phyloP scores from a whole-genome alignment of 37 sponge, comb jelly and placozoan species.

The Agelas oroides region DNA sequence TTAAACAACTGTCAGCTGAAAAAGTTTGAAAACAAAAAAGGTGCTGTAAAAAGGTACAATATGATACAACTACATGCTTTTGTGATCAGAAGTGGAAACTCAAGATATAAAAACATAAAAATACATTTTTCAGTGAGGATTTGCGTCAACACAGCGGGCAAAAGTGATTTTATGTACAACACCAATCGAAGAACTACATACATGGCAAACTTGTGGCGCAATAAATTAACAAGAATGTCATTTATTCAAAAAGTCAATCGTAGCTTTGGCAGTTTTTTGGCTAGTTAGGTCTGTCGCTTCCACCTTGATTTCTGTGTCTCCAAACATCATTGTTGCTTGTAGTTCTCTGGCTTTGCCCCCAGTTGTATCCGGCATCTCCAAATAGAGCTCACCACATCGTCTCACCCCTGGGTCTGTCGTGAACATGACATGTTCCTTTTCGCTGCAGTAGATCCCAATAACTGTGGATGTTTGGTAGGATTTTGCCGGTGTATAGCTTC shows the following conservation, averaged over 20 bases:
- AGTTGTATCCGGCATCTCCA: conserved; percentile 70
- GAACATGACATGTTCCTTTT: conserved; percentile 68
- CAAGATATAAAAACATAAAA: too few species aligned
- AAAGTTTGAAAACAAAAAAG: too few species aligned
- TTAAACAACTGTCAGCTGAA: too few species aligned
- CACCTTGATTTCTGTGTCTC: conserved; percentile 81
- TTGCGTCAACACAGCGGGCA: too few species aligned
- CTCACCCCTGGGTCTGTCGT: conserved; percentile 77
- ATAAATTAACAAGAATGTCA: not conserved
- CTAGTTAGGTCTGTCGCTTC: conserved; percentile 68
- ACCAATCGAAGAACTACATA: too few species aligned
- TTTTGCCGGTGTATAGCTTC: conserved; percentile 82
- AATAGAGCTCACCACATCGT: conserved; percentile 75
- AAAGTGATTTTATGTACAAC: too few species aligned
- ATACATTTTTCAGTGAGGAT: too few species aligned
- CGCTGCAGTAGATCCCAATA: conserved; percentile 74
- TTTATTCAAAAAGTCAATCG: conserved; percentile 70
- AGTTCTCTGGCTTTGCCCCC: conserved; percentile 61
- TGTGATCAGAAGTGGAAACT: too few species aligned
- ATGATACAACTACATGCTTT: too few species aligned
- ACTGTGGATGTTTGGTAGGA: conserved; percentile 69
- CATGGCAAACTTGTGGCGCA: too few species aligned
- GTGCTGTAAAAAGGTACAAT: too few species aligned
- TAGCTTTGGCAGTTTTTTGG: conserved; percentile 52
- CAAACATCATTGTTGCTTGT: conserved; percentile 80